Evolutionary conservation across 35 echinoderm and acorn worm genomes (phyloP).

Genomic region (Heliocidaris tuberculata): DNA sequence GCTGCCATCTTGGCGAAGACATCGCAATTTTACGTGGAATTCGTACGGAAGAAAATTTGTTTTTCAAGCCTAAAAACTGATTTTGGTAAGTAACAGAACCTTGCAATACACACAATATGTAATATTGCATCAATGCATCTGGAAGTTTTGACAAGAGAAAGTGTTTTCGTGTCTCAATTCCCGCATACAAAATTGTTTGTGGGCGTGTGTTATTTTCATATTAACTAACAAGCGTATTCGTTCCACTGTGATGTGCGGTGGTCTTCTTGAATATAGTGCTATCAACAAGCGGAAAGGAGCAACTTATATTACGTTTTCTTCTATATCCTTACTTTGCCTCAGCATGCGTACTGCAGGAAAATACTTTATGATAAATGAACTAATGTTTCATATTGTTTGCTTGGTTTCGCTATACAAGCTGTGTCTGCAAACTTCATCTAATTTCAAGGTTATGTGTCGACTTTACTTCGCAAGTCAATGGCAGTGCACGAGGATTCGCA

Average conservation of each 20-base stretch:
- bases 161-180: conserved; percentile 39
- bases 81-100: conserved; percentile 28
- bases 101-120: conserved; percentile 29
- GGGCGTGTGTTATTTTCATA: conserved; percentile 39
- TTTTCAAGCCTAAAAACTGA: conserved; percentile 37
- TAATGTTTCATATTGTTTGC: background rate
- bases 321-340: background rate
- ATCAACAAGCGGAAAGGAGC: conserved; percentile 6
- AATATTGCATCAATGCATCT: conserved; percentile 37
- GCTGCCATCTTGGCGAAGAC: conserved; percentile 74
- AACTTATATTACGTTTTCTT: conserved; percentile 21
- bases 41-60: conserved; percentile 42
- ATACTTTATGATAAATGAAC: background rate
- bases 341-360: background rate
- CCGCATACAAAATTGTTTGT: conserved; percentile 38
- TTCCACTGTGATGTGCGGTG: conserved; percentile 23
- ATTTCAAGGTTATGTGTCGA: conserved; percentile 3
- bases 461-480: conserved; percentile 22
- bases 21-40: conserved; percentile 14
- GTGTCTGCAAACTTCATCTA: background rate
- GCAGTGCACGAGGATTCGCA: conserved; percentile 6
- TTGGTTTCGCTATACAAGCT: background rate
- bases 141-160: background rate
- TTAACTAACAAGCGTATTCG: conserved; percentile 38
- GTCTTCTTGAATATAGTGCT: conserved; percentile 16